Percentiles rank a stretch among this genome's conserved stretches.
Conservation (phyloP, 2,113 vertebrate genomes). For the Fregetta grallaria region DNA sequence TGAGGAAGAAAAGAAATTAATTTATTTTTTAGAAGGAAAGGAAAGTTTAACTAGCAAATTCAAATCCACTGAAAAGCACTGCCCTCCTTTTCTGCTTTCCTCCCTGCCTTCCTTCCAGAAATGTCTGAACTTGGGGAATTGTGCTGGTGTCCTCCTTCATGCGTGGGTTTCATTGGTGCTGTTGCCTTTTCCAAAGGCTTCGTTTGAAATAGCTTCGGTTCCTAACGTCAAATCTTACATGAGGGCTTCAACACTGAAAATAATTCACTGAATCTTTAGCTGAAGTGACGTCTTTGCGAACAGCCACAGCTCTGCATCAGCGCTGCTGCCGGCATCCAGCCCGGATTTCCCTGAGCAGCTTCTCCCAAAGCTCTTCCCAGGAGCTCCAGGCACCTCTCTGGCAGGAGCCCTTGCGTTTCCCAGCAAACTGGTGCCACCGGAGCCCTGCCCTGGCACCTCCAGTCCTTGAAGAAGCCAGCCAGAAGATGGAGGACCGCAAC, state of each 20-base stretch:
- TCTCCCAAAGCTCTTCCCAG: neutral
- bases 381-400: neutral
- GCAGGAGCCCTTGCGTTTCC: neutral
- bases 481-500: rapidly evolving
- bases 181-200: neutral
- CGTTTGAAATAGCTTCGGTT: neutral
- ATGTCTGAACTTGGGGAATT: neutral
- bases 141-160: neutral
- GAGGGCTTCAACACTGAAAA: neutral
- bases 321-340: neutral
- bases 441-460: neutral
- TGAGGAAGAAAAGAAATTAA: neutral
- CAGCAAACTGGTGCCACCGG: neutral
- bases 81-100: neutral
- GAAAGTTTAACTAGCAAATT: neutral
- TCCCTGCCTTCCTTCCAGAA: neutral
- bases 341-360: neutral
- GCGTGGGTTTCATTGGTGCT: rapidly evolving
- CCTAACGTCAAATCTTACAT: rapidly evolving
- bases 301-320: neutral
- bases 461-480: neutral
- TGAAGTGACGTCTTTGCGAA: neutral
- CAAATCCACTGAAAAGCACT: neutral
- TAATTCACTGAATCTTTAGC: neutral
- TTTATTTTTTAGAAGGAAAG: neutral